phyloP scores from a whole-genome alignment of 2,113 vertebrate species.

The Psittacula cyanocephala region DNA sequence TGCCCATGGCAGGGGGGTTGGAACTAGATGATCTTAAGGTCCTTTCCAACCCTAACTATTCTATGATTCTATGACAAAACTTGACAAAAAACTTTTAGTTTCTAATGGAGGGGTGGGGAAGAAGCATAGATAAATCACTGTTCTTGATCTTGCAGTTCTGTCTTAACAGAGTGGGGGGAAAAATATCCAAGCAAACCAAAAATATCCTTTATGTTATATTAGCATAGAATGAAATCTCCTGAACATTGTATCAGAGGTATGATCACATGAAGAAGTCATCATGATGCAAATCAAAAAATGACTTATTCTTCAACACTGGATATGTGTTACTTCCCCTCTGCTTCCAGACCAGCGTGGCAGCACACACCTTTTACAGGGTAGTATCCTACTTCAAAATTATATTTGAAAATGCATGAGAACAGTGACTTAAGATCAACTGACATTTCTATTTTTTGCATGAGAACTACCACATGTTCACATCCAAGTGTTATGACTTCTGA shows the following conservation, averaged over 20 bases:
- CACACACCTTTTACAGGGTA: neutral
- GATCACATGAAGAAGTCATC: neutral
- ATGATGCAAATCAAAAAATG: neutral
- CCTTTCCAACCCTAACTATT: too few relatives aligned
- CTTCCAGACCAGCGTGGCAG: neutral
- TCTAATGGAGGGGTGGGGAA: rapidly evolving
- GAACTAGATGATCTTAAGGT: too few relatives aligned
- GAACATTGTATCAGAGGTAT: neutral
- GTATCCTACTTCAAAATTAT: neutral
- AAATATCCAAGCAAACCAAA: neutral
- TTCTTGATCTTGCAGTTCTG: neutral
- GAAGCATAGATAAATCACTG: neutral
- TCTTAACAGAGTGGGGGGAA: neutral
- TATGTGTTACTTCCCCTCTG: neutral
- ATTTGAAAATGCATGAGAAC: neutral
- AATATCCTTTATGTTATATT: neutral
- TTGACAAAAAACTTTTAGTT: neutral
- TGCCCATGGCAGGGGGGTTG: too few relatives aligned
- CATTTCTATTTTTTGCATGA: neutral
- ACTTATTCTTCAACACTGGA: neutral
- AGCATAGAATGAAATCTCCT: neutral
- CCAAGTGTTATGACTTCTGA: neutral
- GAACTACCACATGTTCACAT: neutral
- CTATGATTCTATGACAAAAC: neutral
- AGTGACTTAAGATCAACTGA: neutral